Evolutionary conservation across 2,113 vertebrate species (phyloP).

Genomic region (Cryptotis parvus): DNA sequence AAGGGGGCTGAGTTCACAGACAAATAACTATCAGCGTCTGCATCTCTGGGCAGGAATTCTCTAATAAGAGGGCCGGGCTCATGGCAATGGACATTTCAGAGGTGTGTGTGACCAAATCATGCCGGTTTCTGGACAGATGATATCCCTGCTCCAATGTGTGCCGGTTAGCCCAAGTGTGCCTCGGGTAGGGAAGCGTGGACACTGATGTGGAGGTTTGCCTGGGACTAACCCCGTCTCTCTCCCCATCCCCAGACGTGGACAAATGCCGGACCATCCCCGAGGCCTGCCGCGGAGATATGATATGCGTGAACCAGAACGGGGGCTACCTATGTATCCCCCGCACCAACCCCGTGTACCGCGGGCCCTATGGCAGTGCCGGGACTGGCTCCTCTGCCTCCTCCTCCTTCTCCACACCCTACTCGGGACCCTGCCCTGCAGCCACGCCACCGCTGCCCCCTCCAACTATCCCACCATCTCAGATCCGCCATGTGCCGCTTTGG

Average conservation of each 20-base stretch:
- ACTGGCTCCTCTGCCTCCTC: slow-evolving; percentile 59
- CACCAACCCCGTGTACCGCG: slow-evolving; percentile 88
- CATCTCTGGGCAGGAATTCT: too few relatives aligned
- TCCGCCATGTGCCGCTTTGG: slow-evolving; percentile 94
- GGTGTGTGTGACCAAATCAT: too few relatives aligned
- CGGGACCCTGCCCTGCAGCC: slow-evolving; percentile 88
- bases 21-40: too few relatives aligned
- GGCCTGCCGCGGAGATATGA: slow-evolving; percentile 96
- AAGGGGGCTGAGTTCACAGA: too few relatives aligned
- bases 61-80: too few relatives aligned
- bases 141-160: too few relatives aligned
- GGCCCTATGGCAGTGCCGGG: slow-evolving; percentile 79
- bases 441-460: slow-evolving; percentile 81
- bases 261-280: slow-evolving; percentile 94
- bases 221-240: neutral
- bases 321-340: slow-evolving; percentile 96
- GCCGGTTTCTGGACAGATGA: too few relatives aligned
- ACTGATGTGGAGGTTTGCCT: too few relatives aligned
- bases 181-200: too few relatives aligned
- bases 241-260: slow-evolving; percentile 91
- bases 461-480: slow-evolving; percentile 92
- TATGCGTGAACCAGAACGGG: slow-evolving; percentile 98
- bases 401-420: slow-evolving; percentile 81
- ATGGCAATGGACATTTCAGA: too few relatives aligned
- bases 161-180: too few relatives aligned